phyloP scores from a whole-genome alignment of 2,888 invertebrate species.

The Latheticus oryzae region DNA sequence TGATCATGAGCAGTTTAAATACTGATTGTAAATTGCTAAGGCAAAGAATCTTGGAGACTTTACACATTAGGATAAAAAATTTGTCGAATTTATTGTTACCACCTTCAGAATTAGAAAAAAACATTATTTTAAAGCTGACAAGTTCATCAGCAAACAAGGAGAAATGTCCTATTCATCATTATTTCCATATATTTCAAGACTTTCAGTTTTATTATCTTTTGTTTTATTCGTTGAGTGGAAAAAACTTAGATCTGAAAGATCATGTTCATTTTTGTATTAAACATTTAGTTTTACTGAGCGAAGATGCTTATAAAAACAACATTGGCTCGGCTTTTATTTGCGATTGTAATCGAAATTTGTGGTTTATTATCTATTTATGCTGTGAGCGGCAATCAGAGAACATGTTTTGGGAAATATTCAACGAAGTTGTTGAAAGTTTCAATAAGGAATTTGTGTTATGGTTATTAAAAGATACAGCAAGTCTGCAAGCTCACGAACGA shows the following conservation, averaged over 20 bases:
- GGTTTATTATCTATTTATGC: conserved; percentile 56
- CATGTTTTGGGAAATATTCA: conserved; percentile 60
- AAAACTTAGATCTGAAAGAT: conserved; percentile 28
- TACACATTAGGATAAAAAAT: conserved; percentile 14
- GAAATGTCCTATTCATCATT: conserved; percentile 51
- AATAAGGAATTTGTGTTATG: conserved; percentile 54
- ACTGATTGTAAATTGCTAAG: conserved; percentile 36
- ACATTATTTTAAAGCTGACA: conserved; percentile 47
- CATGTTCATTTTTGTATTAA: conserved; percentile 47
- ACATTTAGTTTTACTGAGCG: conserved; percentile 53
- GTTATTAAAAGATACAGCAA: conserved; percentile 55
- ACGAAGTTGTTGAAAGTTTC: conserved; percentile 48
- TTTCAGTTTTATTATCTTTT: conserved; percentile 50
- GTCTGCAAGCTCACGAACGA: conserved; percentile 42
- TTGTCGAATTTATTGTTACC: conserved; percentile 40
- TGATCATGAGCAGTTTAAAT: conserved; percentile 47
- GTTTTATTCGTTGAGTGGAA: conserved; percentile 44
- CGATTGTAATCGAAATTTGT: conserved; percentile 55
- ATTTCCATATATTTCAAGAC: conserved; percentile 55
- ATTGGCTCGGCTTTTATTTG: conserved; percentile 51
- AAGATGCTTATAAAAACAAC: conserved; percentile 48
- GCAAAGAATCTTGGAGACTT: conserved; percentile 35
- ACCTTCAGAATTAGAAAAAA: conserved; percentile 46
- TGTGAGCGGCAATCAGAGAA: conserved; percentile 46
- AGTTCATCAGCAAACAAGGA: conserved; percentile 39